Evolutionary conservation across 2,888 invertebrate genomes (phyloP).

Genomic region (Hanleya hanleyi): DNA sequence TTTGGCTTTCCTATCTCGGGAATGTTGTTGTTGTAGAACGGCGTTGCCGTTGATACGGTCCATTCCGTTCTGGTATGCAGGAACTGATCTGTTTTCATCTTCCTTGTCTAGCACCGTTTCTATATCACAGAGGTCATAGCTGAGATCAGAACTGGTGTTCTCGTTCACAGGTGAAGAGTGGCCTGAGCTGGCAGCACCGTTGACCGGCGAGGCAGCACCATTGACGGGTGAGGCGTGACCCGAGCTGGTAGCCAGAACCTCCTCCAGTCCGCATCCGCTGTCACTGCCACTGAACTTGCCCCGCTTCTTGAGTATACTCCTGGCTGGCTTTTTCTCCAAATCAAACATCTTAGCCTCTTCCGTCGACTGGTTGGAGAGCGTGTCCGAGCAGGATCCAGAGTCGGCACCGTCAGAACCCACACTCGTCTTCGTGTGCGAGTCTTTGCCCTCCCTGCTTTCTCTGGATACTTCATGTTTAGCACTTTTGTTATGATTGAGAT

Average conservation of each 20-base stretch:
- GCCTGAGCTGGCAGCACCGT: conserved; percentile 28
- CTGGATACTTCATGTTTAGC: background rate
- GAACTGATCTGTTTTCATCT: background rate
- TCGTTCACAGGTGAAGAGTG: conserved; percentile 13
- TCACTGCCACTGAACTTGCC: conserved; percentile 62
- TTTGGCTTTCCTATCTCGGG: background rate
- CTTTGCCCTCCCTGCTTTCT: background rate
- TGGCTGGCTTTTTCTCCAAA: conserved; percentile 59
- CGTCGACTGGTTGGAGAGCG: background rate
- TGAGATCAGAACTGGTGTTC: background rate
- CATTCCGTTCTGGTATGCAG: background rate
- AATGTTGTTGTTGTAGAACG: background rate
- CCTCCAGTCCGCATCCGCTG: conserved; percentile 57
- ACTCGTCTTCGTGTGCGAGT: background rate
- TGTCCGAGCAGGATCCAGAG: background rate
- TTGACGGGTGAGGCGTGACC: conserved; percentile 7
- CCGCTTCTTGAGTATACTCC: conserved; percentile 64
- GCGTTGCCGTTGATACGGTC: background rate
- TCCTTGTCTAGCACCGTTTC: background rate
- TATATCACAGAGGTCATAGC: background rate
- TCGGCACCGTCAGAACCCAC: background rate
- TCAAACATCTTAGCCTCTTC: conserved; percentile 50
- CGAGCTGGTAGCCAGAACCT: conserved; percentile 35
- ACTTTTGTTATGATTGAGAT: background rate
- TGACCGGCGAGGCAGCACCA: background rate